Evolutionary conservation across 2,888 invertebrate genomes (phyloP), one percentile per base, ranked within the genome.

Genomic region (Diarsia rubi): DNA sequence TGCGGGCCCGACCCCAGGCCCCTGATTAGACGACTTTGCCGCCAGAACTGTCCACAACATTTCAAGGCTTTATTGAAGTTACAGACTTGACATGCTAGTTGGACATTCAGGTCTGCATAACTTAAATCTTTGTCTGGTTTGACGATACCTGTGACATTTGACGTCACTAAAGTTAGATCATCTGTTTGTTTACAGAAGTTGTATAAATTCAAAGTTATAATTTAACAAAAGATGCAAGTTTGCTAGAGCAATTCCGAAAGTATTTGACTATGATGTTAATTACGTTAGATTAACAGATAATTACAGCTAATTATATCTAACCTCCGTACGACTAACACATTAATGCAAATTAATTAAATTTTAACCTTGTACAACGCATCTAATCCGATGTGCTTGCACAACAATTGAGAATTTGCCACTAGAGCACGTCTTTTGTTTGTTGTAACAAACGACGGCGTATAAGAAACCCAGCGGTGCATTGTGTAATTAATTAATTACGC

Each of bases 301-400:
- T 71, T 74, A 54, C 54, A 59, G 47, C 44, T 74, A 77, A 83
- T 85, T 85, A 77, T 69, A 83, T 75, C 59, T 70, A 73, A 84
- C 77, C 77, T 84, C 83, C 84, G 82, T 81, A 84, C 78, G 83
- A 87, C 86, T 85, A 85, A 85, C 80, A 84, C 80, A 86, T 82
- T 81, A 87, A 90, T 88, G 89, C 84, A 90, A 92, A 91, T 92
- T 91, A 91, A 90, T 88, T 88, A 88, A 89, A 88, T 86, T 86
- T 83, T 81, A 90, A 84, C 90, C 92, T 90, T 90, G 90, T 76
- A 85, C 78, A 82, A 81, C 79, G 85, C 88, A 88, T 86, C 88
- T 91, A 88, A 91, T 88, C 90, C 88, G 80, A 82, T 65, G 64
- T 68, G 70, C 70, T 91, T 92, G 84, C 86, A 85, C 87, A 92